phyloP scores from a whole-genome alignment of 2,797 vertebrate species.

The Characodon lateralis region DNA sequence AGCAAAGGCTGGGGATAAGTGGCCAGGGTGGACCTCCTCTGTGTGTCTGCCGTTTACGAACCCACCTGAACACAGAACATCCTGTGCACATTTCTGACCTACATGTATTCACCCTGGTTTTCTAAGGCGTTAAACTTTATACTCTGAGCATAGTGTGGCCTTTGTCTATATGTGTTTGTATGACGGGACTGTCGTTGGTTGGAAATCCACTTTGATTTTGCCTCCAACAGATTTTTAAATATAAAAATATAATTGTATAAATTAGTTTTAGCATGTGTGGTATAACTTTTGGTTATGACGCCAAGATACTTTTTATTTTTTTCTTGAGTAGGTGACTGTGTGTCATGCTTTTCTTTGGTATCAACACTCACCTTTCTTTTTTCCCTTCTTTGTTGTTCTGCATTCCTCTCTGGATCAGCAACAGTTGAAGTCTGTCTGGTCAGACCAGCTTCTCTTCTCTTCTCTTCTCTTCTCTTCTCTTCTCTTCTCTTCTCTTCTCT shows the following conservation, averaged over 20 bases:
- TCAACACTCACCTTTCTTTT: slow-evolving; percentile 13
- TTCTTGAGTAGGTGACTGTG: neutral
- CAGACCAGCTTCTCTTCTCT: slow-evolving; percentile 36
- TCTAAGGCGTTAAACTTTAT: slow-evolving; percentile 30
- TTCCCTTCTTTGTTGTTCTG: slow-evolving; percentile 26
- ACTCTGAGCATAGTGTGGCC: neutral
- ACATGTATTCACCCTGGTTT: slow-evolving; percentile 30
- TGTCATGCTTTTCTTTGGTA: neutral
- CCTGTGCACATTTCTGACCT: slow-evolving; percentile 34
- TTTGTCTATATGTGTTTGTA: neutral
- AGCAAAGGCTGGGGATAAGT: slow-evolving; percentile 32
- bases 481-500: neutral
- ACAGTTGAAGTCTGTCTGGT: slow-evolving; percentile 61
- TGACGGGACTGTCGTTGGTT: neutral
- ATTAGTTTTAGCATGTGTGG: neutral
- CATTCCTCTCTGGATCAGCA: slow-evolving; percentile 53
- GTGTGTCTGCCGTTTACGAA: slow-evolving; percentile 9
- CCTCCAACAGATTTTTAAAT: neutral
- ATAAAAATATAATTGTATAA: neutral
- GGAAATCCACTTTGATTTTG: neutral
- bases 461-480: neutral
- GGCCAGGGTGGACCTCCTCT: slow-evolving; percentile 6
- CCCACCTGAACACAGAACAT: slow-evolving; percentile 45
- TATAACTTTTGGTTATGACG: neutral
- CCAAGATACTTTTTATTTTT: neutral